Conservation (phyloP, 2,888 invertebrate species). For the Lasioglossum figueresi region DNA sequence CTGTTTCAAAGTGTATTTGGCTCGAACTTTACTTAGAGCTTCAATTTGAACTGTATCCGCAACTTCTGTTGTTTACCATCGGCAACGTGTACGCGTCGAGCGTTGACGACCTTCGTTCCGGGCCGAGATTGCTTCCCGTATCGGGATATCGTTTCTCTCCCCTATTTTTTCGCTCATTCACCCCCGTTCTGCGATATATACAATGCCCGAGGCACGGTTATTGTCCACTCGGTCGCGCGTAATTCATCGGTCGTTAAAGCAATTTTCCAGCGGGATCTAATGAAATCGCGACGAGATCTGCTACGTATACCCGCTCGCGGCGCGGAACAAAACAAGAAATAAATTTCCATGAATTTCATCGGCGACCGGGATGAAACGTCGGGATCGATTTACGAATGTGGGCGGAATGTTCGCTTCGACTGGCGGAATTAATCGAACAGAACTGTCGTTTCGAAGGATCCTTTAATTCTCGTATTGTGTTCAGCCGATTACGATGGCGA, state of each 20-base stretch:
- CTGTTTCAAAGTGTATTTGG: background rate
- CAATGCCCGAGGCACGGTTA: background rate
- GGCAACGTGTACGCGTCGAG: background rate
- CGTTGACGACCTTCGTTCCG: background rate
- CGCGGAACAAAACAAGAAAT: background rate
- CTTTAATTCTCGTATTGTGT: background rate
- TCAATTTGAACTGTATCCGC: background rate
- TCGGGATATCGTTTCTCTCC: background rate
- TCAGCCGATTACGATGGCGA: background rate
- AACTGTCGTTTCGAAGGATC: background rate
- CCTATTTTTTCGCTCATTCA: background rate
- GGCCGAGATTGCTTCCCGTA: background rate
- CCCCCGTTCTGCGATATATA: background rate
- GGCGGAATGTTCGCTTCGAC: background rate
- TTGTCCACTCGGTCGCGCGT: background rate
- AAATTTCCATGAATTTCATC: background rate
- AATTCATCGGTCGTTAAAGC: constrained; percentile 3
- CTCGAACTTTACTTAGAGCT: background rate
- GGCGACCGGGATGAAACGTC: constrained; percentile 16
- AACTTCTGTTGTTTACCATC: background rate
- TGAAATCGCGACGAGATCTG: constrained; percentile 7
- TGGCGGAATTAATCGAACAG: constrained; percentile 6
- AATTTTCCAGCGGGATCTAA: constrained; percentile 9
- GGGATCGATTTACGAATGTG: background rate
- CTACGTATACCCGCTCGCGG: background rate